A percentile compares a stretch with the other conserved stretches of the same genome.
Evolutionary conservation across 1,140 invertebrate genomes (phyloP).

Genomic region (Steinernema feltiae): DNA sequence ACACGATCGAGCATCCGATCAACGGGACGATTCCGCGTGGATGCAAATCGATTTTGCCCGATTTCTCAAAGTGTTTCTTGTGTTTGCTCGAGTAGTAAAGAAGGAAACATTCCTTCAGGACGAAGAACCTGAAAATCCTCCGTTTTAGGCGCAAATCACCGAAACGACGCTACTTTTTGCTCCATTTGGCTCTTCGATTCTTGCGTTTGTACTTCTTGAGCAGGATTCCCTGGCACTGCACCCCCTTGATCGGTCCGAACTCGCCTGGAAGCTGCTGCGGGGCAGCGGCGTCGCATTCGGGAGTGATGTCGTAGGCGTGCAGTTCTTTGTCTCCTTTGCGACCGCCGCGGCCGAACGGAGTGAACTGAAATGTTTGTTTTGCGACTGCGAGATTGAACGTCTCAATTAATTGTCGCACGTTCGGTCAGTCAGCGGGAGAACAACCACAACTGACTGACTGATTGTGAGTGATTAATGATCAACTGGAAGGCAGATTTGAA

Average conservation of each 20-base stretch:
- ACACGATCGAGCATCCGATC: constrained; percentile 41
- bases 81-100: constrained; percentile 38
- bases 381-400: too few relatives aligned
- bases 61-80: constrained; percentile 41
- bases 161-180: constrained; percentile 31
- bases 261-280: constrained; percentile 16
- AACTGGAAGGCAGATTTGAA: neutral
- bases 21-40: constrained; percentile 41
- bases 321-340: constrained; percentile 22
- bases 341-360: constrained; percentile 6
- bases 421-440: neutral
- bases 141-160: neutral
- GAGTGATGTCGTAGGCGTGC: constrained; percentile 33
- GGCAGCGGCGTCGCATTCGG: constrained; percentile 23
- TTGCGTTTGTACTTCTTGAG: constrained; percentile 45
- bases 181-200: constrained; percentile 41
- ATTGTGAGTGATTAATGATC: neutral
- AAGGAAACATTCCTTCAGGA: constrained; percentile 44
- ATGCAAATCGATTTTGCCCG: constrained; percentile 40
- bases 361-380: constrained; percentile 37
- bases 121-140: constrained; percentile 34
- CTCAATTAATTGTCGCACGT: neutral
- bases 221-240: constrained; percentile 39
- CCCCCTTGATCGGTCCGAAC: constrained; percentile 29
- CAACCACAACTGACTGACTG: too few relatives aligned